phyloP scores from a whole-genome alignment of 2,888 invertebrate species.

The Amorpha juglandis region DNA sequence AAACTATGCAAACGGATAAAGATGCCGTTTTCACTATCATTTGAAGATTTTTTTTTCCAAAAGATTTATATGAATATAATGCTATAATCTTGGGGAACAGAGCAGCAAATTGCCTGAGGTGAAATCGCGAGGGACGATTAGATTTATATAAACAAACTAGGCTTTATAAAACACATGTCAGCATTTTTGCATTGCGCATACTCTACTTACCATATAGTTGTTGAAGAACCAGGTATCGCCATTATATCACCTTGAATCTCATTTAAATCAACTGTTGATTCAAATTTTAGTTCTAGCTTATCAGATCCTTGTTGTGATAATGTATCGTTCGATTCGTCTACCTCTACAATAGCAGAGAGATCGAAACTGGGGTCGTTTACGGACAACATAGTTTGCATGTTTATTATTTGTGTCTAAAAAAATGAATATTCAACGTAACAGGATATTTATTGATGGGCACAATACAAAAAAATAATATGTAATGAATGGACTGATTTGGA shows the following conservation, averaged over 20 bases:
- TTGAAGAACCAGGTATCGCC: conserved; percentile 64
- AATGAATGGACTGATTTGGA: no score
- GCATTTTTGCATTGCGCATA: not conserved
- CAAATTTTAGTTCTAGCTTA: conserved; percentile 71
- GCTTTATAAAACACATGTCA: no score
- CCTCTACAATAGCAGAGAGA: conserved; percentile 77
- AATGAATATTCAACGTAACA: not conserved
- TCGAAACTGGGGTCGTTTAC: conserved; percentile 78
- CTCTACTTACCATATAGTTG: conserved; percentile 66
- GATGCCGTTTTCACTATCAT: no score
- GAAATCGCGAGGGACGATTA: no score
- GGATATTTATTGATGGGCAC: no score
- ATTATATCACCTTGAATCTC: conserved; percentile 64
- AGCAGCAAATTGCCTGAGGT: no score
- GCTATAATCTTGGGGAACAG: no score
- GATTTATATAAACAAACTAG: no score
- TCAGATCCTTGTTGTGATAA: conserved; percentile 68
- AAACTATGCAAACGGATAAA: no score
- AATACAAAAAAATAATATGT: no score
- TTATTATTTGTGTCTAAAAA: conserved; percentile 73
- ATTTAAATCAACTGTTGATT: conserved; percentile 64
- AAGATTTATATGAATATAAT: no score
- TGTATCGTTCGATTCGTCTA: conserved; percentile 70
- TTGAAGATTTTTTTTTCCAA: no score
- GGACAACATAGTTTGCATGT: conserved; percentile 76